Base-by-base conservation (phyloP, 2,797 vertebrate species). In the Takifugu ocellatus region DNA sequence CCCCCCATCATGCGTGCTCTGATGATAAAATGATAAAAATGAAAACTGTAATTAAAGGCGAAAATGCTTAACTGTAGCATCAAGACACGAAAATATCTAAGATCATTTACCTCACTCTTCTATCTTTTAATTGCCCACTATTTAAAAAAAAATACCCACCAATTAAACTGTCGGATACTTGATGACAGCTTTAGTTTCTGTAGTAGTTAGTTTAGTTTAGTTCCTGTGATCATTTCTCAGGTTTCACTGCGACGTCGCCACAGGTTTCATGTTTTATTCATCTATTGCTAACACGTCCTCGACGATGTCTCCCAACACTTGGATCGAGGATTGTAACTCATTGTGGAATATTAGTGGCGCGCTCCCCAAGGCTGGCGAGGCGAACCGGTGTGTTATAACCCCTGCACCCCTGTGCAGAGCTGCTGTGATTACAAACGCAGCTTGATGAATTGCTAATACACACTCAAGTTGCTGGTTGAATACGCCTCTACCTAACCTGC, bases 381-480 rank as follows among this genome's bases (percentile, higher is more conserved):
- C 67, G 63, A 81, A 79, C 67, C 63, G 58, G 66, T 67, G 58
- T 66, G 58, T 77, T 66, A 53, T 74, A 61, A 74, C 60, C 56
- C 51, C 17, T 47, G 61, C 61, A 68, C 54, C 45, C 47, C 59
- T 46, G 59, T 76, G 64, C 63, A 70, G 55, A 33, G 1, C 47
- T 55, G 74, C 64, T 70, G 64, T 81, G 84, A 85, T 87, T 79
- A 77, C 67, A 80, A 78, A 63, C 60, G 31, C 69, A 70, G 59
- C 67, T 51, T 67, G 61, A 60, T 80, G 70, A 81, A 74, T 49
- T 54, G 64, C 66, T 82, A 74, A 81, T 83, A 66, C 51, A 69
- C 60, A 72, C 76, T 87, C 63, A 73, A 51, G 61, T 71, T 78
- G 63, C 72, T 70, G 73, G 77, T 85, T 85, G 80, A 83, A 82